phyloP scores from a whole-genome alignment of 2,113 vertebrate species.

The Phylloscopus trochiloides region DNA sequence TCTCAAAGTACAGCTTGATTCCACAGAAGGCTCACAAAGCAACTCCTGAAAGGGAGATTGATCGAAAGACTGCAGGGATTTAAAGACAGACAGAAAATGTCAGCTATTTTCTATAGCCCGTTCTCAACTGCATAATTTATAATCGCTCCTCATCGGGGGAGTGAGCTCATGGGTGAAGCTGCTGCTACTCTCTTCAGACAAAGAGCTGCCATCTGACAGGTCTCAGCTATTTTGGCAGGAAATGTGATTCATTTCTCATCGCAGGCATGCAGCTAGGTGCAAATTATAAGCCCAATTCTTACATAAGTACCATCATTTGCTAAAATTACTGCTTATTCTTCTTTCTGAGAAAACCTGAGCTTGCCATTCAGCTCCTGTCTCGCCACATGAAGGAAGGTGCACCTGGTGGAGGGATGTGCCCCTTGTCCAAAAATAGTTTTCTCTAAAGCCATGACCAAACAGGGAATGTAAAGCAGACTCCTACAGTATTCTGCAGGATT shows the following conservation, averaged over 20 bases:
- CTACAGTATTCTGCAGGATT: background rate
- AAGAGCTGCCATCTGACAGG: background rate
- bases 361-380: background rate
- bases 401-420: background rate
- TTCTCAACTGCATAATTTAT: background rate
- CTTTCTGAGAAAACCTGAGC: background rate
- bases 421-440: background rate
- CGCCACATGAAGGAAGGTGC: background rate
- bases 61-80: background rate
- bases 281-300: background rate
- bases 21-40: background rate
- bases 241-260: background rate
- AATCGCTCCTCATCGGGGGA: background rate
- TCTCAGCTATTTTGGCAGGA: slow-evolving; percentile 29
- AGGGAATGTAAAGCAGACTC: background rate
- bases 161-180: background rate
- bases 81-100: background rate
- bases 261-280: background rate
- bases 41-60: background rate
- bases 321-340: background rate
- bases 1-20: background rate
- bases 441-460: background rate
- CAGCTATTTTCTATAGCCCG: background rate
- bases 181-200: background rate
- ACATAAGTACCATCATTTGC: background rate